Evolutionary conservation across 2,797 vertebrate genomes (phyloP).

Genomic region (Oreochromis mossambicus): DNA sequence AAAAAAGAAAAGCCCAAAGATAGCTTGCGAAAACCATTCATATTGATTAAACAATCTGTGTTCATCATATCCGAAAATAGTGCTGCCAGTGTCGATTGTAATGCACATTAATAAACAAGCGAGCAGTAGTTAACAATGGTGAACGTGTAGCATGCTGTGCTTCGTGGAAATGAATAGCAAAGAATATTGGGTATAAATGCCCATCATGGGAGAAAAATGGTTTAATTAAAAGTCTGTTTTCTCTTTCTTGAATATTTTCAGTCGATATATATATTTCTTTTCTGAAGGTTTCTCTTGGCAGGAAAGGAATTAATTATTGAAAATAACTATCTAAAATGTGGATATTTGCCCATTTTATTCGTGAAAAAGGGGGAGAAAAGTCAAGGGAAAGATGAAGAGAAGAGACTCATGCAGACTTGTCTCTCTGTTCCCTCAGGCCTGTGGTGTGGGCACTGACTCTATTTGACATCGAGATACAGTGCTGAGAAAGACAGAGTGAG

Average conservation of each 20-base stretch:
- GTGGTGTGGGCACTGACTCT: slow-evolving; percentile 70
- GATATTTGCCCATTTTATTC: neutral
- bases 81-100: neutral
- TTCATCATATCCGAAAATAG: slow-evolving; percentile 46
- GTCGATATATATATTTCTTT: neutral
- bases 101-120: slow-evolving; percentile 26
- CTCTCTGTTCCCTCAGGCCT: slow-evolving; percentile 65
- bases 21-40: slow-evolving; percentile 45
- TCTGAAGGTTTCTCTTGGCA: neutral
- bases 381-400: slow-evolving; percentile 48
- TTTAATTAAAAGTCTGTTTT: neutral
- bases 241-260: neutral
- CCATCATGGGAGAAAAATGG: neutral
- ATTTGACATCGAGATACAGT: slow-evolving; percentile 68
- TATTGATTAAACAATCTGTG: slow-evolving; percentile 41
- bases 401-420: slow-evolving; percentile 57
- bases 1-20: neutral
- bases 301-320: neutral
- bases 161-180: neutral
- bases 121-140: neutral
- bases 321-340: slow-evolving; percentile 3
- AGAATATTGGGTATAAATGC: neutral
- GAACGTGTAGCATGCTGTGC: neutral
- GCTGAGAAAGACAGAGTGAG: slow-evolving; percentile 63
- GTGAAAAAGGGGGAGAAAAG: neutral